These are phyloP conservation scores for Acromyrmex echinatior DNA, from an alignment of 1,140 invertebrate genomes.

Conservation along the genomic window DNA sequence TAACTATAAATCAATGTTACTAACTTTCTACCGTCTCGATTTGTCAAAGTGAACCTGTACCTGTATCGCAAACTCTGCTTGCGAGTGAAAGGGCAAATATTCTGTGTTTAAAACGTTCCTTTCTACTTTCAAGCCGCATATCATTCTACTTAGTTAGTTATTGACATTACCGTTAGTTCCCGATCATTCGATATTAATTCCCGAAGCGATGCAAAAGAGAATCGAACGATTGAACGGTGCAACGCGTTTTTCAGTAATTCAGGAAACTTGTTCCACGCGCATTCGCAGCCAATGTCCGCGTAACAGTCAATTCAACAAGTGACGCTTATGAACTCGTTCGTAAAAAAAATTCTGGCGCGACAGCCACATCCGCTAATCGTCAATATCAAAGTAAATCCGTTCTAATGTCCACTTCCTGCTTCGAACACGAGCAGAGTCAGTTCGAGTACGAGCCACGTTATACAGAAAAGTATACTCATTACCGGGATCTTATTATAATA, in stretches of 20 bases:
- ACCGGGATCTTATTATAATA: conserved; percentile 57
- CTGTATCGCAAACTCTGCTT: neutral
- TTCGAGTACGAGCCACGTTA: conserved; percentile 25
- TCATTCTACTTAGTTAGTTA: conserved; percentile 17
- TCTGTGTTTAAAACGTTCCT: conserved; percentile 33
- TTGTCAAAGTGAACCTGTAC: neutral
- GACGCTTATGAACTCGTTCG: conserved; percentile 48
- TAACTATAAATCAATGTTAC: neutral
- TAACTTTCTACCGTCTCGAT: neutral
- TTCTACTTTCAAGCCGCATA: conserved; percentile 16
- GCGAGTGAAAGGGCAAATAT: conserved; percentile 16
- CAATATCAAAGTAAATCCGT: conserved; percentile 33
- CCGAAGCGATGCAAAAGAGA: conserved; percentile 13
- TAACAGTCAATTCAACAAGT: conserved; percentile 8
- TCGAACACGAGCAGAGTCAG: conserved; percentile 47
- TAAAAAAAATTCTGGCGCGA: conserved; percentile 52
- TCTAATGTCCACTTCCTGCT: conserved; percentile 53
- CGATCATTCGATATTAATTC: conserved; percentile 35
- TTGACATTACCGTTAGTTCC: conserved; percentile 49
- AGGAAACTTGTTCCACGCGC: conserved; percentile 48
- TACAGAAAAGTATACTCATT: conserved; percentile 57
- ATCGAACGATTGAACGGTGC: neutral
- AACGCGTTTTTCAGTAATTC: conserved; percentile 49
- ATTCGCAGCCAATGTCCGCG: neutral
- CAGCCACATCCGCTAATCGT: conserved; percentile 71